Evolutionary conservation across 2,888 invertebrate species (phyloP).

Genomic region (Formica aserva): DNA sequence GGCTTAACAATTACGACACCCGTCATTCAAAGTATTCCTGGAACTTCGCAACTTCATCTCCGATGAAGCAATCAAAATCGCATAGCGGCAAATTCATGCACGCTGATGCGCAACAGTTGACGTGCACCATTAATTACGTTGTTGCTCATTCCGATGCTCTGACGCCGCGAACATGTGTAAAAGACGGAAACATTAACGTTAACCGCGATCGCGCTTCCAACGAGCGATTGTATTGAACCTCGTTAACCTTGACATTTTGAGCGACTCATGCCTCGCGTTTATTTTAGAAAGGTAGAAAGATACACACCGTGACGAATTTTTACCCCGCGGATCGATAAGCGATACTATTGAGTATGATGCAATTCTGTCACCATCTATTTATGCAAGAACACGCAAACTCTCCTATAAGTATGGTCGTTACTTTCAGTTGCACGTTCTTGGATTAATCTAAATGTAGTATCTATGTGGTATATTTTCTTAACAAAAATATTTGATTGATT

Average conservation of each 20-base stretch:
- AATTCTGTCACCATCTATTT: slow-evolving; percentile 36
- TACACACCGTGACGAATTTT: slow-evolving; percentile 34
- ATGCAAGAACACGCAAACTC: neutral
- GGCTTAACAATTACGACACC: slow-evolving; percentile 19
- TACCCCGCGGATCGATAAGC: slow-evolving; percentile 26
- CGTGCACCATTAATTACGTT: slow-evolving; percentile 58
- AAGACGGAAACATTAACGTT: slow-evolving; percentile 41
- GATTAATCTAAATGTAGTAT: too few species aligned
- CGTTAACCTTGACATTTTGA: slow-evolving; percentile 81
- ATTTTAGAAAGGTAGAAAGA: slow-evolving; percentile 79
- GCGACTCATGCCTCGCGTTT: slow-evolving; percentile 69
- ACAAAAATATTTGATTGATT: neutral
- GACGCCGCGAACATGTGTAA: slow-evolving; percentile 33
- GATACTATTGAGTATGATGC: slow-evolving; percentile 19
- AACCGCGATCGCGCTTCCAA: slow-evolving; percentile 49
- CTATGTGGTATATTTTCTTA: neutral
- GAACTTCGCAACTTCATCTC: neutral
- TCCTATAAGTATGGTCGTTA: neutral
- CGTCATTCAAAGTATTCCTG: slow-evolving; percentile 21
- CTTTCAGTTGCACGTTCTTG: neutral
- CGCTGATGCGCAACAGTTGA: slow-evolving; percentile 35
- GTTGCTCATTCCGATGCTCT: slow-evolving; percentile 39
- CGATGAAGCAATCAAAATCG: slow-evolving; percentile 50
- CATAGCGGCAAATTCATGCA: slow-evolving; percentile 25
- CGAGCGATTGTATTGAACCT: slow-evolving; percentile 62